Evolutionary conservation across 2,797 vertebrate genomes (phyloP), one percentile per base, ranked within the genome.

Genomic region (Danio aesculapii): DNA sequence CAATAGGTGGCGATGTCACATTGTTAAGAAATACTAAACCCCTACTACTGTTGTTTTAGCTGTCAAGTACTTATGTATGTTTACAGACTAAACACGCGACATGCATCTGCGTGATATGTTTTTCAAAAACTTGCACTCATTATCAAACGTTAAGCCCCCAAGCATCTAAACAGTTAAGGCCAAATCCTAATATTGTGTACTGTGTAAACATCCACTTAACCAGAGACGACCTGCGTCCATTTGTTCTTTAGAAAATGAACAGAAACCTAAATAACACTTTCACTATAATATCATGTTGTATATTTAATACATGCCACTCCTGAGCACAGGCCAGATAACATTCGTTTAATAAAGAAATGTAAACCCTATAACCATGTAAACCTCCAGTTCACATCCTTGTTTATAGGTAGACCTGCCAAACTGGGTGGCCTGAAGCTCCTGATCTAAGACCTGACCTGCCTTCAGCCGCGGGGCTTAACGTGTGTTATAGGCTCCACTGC

Each of bases 401-500:
- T 72, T 81, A 72, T 52, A 59, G 59, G 67, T 75, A 81, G 61
- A 81, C 30, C 43, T 59, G 13, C 59, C 59, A 77, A 75, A 66
- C 59, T 66, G 52, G 62, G 71, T 63, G 66, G 66, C 49, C 55
- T 79, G 49, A 71, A 43, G 39, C 21, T 59, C 52, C 63, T 67
- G 72, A 59, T 50, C 10, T 61, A 50, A 63, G 43, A 55, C 67
- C 52, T 81, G 78, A 81, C 72, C 78, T 64, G 69, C 39, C 58
- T 72, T 57, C 17, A 39, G 74, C 74, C 68, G 72, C 59, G 1
- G 58, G 81, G 76, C 62, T 44, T 67, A 81, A 76, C 79, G 87
- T 87, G 70, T 85, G 87, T 87, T 87, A 78, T 84, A 76, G 21
- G 46, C 43, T 61, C 17, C 13, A 39, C 70, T 66, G 85, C 79